phyloP scores from a whole-genome alignment of 1,140 invertebrate species.

The Harpegnathos saltator region DNA sequence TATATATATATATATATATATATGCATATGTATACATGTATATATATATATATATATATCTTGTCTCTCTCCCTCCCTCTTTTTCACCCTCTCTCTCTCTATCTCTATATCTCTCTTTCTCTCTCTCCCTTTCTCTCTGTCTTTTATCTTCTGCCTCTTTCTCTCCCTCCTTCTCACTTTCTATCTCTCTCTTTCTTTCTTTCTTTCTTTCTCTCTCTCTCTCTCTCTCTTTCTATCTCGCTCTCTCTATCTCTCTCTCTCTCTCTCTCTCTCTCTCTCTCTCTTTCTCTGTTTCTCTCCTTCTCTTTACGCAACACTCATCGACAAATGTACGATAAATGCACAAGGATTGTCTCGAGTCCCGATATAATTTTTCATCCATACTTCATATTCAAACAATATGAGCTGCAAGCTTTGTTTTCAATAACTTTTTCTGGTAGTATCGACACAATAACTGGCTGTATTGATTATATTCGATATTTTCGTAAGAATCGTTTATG shows the following conservation, averaged over 20 bases:
- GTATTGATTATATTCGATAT: slow-evolving; percentile 76
- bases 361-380: slow-evolving; percentile 72
- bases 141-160: no score
- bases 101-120: no score
- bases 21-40: slow-evolving; percentile 38
- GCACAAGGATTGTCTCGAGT: slow-evolving; percentile 68
- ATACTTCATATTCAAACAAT: slow-evolving; percentile 73
- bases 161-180: no score
- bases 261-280: slow-evolving; percentile 21
- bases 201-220: no score
- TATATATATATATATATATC: slow-evolving; percentile 49
- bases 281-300: slow-evolving; percentile 64
- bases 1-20: slow-evolving; percentile 47
- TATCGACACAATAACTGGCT: slow-evolving; percentile 78
- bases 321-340: slow-evolving; percentile 73
- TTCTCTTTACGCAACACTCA: slow-evolving; percentile 71
- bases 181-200: no score
- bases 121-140: neutral
- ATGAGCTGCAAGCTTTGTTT: slow-evolving; percentile 70
- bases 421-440: slow-evolving; percentile 69
- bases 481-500: slow-evolving; percentile 82
- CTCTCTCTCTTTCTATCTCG: neutral
- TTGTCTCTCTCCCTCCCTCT: slow-evolving; percentile 11
- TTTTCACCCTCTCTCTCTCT: no score
- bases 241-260: slow-evolving; percentile 18